Conservation (phyloP, 2,113 vertebrate species). For the Paraplagusia blochii region DNA sequence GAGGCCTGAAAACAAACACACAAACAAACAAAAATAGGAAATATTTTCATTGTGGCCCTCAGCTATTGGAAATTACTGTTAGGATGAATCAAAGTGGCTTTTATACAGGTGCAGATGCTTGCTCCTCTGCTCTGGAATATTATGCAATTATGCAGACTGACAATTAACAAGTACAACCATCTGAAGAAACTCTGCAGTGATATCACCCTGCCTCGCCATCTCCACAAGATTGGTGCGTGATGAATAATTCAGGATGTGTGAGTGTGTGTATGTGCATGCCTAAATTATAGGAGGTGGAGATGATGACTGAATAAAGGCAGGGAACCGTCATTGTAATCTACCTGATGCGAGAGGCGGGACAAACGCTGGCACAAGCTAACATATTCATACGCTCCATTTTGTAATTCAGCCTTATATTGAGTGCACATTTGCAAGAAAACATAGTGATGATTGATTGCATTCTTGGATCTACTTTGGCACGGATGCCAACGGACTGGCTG, state of each 20-base stretch:
- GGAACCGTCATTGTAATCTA: slow-evolving; percentile 54
- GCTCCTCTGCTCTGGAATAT: slow-evolving; percentile 28
- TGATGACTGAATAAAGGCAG: slow-evolving; percentile 65
- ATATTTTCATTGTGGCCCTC: too few species aligned
- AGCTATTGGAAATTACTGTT: too few species aligned
- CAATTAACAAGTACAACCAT: slow-evolving; percentile 50
- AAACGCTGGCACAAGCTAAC: slow-evolving; percentile 31
- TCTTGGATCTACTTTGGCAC: slow-evolving; percentile 9
- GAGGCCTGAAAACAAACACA: too few species aligned
- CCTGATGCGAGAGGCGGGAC: slow-evolving; percentile 55
- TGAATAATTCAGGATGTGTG: slow-evolving; percentile 69
- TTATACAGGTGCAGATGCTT: slow-evolving; percentile 12
- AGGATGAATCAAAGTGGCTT: background rate
- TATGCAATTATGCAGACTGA: slow-evolving; percentile 30
- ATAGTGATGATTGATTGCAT: slow-evolving; percentile 11
- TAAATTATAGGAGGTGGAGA: slow-evolving; percentile 56
- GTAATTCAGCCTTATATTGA: slow-evolving; percentile 27
- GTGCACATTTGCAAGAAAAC: background rate
- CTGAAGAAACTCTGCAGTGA: slow-evolving; percentile 40
- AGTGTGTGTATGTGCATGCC: slow-evolving; percentile 34
- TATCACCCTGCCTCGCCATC: slow-evolving; percentile 38
- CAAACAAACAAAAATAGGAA: too few species aligned
- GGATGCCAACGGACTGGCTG: background rate
- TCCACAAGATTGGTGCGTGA: slow-evolving; percentile 56
- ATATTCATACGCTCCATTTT: slow-evolving; percentile 48